A percentile compares a stretch with the other conserved stretches of the same genome.
Conservation (phyloP, 2,113 vertebrate species). For the Syrrhaptes paradoxus region DNA sequence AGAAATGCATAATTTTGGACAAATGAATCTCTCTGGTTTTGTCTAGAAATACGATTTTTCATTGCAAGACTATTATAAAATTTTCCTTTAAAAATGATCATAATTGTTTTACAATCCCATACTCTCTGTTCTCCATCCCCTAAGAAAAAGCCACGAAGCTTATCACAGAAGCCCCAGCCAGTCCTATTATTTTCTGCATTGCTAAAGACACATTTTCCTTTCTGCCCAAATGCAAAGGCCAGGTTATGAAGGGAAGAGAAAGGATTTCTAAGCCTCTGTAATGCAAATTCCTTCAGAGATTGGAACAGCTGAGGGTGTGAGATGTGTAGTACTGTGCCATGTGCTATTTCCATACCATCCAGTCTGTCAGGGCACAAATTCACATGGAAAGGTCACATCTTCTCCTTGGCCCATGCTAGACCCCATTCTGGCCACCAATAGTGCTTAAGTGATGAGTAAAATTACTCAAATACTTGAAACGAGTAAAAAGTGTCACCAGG, state of each 20-base stretch:
- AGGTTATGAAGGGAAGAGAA: rapidly evolving
- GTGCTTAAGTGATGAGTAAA: too few species aligned
- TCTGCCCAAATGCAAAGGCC: neutral
- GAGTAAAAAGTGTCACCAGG: neutral
- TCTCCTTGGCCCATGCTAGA: neutral
- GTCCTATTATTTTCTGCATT: neutral
- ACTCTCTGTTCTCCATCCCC: rapidly evolving
- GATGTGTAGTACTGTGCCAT: neutral
- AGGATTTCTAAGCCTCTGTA: neutral
- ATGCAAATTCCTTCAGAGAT: neutral
- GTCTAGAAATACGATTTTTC: neutral
- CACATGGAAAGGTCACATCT: neutral
- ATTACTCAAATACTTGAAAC: neutral
- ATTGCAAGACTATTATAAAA: neutral
- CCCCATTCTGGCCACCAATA: neutral
- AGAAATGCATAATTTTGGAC: neutral
- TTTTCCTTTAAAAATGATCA: neutral
- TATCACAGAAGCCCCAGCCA: neutral
- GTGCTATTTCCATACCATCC: neutral
- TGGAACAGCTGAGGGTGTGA: neutral
- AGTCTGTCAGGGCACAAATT: neutral
- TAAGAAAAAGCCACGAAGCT: neutral
- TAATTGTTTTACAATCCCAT: neutral
- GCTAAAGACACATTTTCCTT: neutral
- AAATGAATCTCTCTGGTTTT: neutral